Evolutionary conservation across 2,888 invertebrate genomes (phyloP), one percentile per base, ranked within the genome.

Genomic region (Dastarcus helophoroides): DNA sequence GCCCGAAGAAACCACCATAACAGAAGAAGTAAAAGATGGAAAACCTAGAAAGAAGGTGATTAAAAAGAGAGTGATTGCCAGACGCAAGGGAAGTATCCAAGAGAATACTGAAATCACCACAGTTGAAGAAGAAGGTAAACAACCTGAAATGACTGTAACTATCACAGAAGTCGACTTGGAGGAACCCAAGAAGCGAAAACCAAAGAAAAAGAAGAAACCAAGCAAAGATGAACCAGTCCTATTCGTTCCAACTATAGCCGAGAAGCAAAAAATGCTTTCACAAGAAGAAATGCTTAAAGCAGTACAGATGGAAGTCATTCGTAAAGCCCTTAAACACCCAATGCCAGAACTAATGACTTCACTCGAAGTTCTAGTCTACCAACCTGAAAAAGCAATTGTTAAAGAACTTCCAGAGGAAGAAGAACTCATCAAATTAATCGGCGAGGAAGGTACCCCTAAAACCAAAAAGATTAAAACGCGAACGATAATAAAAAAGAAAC

Each of bases 91-190:
- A 3, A 49, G 41, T 13, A 37, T 54, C 46, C 28, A 52, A 41
- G 51, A 62, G 50, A 41, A 43, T 16, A 49, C 51, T 31, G 62
- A 64, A 53, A 65, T 68, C 36, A 57, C 62, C 37, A 65, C 65
- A 0, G 49, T 62, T 24, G 63, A 65, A 38, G 64, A 65, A 50
- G 65, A 64, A 36, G 64, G 60, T 23, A 58, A 64, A 39, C 29
- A 58, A 38, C 65, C 56, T 5, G 48, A 60, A 31, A 56, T 60
- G 3, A 51, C 59, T 2, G 58, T 68, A 11, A 50, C 54, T 14
- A 53, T 67, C n/a, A n/a, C 12, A 24, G 14, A 9, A 5, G 6
- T 8, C 3, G 1, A 23, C 11, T 29, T 28, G 15, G 37, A 33
- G 50, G 49, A 8, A 47, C 43, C 6, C 52, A 44, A 16, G 50